These are phyloP conservation scores for Seladonia tumulorum DNA, from an alignment of 2,888 invertebrate genomes.

Conservation along the genomic window DNA sequence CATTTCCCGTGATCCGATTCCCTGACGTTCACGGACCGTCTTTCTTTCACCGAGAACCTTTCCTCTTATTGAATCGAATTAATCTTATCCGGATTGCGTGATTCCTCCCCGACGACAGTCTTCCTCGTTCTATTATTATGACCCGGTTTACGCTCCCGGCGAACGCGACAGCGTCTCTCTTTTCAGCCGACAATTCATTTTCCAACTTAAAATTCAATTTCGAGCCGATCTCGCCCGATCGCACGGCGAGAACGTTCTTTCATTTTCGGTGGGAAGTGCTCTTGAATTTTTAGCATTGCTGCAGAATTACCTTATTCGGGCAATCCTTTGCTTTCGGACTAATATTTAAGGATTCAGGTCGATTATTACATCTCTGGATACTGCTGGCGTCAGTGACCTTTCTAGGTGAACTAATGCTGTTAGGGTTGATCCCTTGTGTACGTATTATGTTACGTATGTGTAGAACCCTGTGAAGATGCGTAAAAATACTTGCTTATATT, in stretches of 20 bases:
- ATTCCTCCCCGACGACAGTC: neutral
- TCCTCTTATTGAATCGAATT: constrained; percentile 24
- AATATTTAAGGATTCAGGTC: neutral
- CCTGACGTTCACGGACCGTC: constrained; percentile 4
- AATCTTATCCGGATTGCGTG: constrained; percentile 18
- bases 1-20: constrained; percentile 47
- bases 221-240: neutral
- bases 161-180: neutral
- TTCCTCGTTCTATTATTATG: constrained; percentile 11
- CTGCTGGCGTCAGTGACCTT: neutral
- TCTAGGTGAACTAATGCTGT: neutral
- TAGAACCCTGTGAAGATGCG: too few relatives aligned
- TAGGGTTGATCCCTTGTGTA: too few relatives aligned
- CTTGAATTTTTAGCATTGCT: neutral
- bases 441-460: too few relatives aligned
- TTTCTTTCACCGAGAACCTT: constrained; percentile 8
- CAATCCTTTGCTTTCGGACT: neutral
- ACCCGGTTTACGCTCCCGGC: neutral
- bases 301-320: neutral
- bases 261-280: neutral
- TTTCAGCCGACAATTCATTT: neutral
- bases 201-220: neutral
- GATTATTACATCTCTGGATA: neutral
- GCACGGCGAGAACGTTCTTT: neutral
- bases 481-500: too few relatives aligned